A percentile compares a stretch with the other conserved stretches of the same genome.
Conservation (phyloP, 2,113 vertebrate species). For the Ascaphus truei region DNA sequence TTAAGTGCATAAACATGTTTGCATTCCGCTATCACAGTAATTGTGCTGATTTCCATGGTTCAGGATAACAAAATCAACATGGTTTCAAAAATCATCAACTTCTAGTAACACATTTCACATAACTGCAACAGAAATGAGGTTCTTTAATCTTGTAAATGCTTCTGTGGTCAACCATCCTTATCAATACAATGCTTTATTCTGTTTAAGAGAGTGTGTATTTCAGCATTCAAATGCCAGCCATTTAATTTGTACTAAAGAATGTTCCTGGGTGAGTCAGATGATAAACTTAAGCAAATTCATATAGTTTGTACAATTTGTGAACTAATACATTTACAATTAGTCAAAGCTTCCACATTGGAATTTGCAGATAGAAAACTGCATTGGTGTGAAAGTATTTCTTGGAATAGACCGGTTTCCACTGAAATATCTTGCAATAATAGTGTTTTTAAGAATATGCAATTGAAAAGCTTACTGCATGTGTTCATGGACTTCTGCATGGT, state of each 20-base stretch:
- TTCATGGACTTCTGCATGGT: too few relatives aligned
- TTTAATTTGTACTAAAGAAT: neutral
- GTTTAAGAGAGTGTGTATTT: conserved; percentile 11
- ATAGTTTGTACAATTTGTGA: neutral
- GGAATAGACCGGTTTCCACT: too few relatives aligned
- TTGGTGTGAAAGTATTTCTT: too few relatives aligned
- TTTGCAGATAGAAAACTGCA: too few relatives aligned
- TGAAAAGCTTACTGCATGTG: too few relatives aligned
- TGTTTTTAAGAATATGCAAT: too few relatives aligned
- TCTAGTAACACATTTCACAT: conserved; percentile 35
- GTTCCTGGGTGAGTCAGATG: neutral
- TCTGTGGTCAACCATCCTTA: conserved; percentile 31
- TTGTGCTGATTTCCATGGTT: conserved; percentile 13
- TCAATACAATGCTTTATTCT: conserved; percentile 28
- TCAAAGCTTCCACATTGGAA: too few relatives aligned
- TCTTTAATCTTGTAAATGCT: conserved; percentile 15
- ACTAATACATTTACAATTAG: too few relatives aligned
- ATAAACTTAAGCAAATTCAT: neutral
- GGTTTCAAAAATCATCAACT: conserved; percentile 12
- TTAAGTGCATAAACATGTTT: neutral
- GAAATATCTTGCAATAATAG: too few relatives aligned
- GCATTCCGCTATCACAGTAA: conserved; percentile 9
- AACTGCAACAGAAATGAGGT: conserved; percentile 30
- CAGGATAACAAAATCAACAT: conserved; percentile 31
- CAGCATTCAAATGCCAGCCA: neutral